Conservation (phyloP, 1,140 invertebrate species). For the Orussus abietinus region DNA sequence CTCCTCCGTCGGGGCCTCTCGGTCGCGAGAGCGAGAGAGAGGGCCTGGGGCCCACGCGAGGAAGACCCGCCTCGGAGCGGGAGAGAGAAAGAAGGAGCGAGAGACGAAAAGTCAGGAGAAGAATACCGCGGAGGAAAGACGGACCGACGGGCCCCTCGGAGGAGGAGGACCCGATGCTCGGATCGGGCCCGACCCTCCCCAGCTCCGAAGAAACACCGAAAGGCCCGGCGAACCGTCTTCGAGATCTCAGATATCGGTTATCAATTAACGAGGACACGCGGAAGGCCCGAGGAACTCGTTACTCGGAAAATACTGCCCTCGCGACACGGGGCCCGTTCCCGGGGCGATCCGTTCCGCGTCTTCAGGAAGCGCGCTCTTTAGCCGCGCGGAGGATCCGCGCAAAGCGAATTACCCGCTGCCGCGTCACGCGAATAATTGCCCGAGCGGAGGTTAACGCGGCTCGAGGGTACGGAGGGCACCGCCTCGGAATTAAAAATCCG, state of each 20-base stretch:
- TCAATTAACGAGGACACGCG: slow-evolving; percentile 44
- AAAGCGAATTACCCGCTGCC: no score
- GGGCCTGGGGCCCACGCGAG: no score
- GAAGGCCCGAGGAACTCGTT: slow-evolving; percentile 34
- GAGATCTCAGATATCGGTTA: slow-evolving; percentile 46
- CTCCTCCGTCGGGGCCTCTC: no score
- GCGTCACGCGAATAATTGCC: slow-evolving; percentile 14
- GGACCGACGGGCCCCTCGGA: neutral
- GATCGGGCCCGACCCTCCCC: neutral
- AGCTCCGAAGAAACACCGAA: neutral
- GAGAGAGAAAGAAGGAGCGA: slow-evolving; percentile 12
- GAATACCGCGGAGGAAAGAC: slow-evolving; percentile 4
- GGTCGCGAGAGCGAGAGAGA: no score
- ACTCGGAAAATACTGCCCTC: no score
- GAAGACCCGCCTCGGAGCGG: no score
- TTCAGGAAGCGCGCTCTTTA: no score
- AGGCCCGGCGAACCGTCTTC: slow-evolving; percentile 17
- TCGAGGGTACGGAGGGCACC: no score
- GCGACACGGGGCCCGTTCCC: no score
- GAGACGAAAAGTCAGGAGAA: neutral
- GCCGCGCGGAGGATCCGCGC: no score
- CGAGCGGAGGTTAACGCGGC: slow-evolving; percentile 13
- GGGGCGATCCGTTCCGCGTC: no score
- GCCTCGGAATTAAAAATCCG: no score
- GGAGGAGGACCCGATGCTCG: neutral